A percentile compares a stretch with the other conserved stretches of the same genome.
phyloP scores from a whole-genome alignment of 2,888 invertebrate species.

The Harpalus rufipes region DNA sequence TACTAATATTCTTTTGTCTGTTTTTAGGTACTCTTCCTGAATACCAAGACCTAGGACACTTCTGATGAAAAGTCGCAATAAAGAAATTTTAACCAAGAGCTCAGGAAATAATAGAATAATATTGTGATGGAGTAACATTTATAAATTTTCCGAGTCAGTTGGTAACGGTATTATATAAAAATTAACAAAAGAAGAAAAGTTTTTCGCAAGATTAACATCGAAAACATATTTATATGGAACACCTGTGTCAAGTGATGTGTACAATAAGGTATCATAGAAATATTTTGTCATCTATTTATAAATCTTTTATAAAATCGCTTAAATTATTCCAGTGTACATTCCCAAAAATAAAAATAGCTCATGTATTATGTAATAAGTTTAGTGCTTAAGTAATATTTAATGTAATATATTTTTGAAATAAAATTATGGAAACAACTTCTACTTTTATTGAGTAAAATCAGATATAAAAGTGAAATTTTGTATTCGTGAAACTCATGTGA shows the following conservation, averaged over 20 bases:
- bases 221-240: constrained; percentile 57
- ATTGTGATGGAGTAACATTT: constrained; percentile 51
- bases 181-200: constrained; percentile 47
- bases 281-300: constrained; percentile 60
- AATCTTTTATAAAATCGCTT: constrained; percentile 60
- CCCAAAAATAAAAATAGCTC: constrained; percentile 54
- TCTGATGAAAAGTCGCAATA: constrained; percentile 34
- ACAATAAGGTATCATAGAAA: constrained; percentile 53
- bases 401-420: constrained; percentile 65
- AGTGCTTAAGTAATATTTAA: constrained; percentile 61
- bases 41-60: constrained; percentile 59
- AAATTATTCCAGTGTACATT: constrained; percentile 65
- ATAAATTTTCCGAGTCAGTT: constrained; percentile 53
- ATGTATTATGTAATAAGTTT: constrained; percentile 54
- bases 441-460: constrained; percentile 4
- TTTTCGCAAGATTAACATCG: constrained; percentile 25
- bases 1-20: constrained; percentile 10
- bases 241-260: constrained; percentile 40
- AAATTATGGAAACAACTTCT: constrained; percentile 44
- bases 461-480: constrained; percentile 30
- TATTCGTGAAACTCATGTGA: constrained; percentile 13
- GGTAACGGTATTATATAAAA: constrained; percentile 58
- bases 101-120: constrained; percentile 52
- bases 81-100: constrained; percentile 41
- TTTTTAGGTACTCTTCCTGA: constrained; percentile 42